Evolutionary conservation across 2,888 invertebrate genomes (phyloP).

Genomic region (Catocala sponsa): DNA sequence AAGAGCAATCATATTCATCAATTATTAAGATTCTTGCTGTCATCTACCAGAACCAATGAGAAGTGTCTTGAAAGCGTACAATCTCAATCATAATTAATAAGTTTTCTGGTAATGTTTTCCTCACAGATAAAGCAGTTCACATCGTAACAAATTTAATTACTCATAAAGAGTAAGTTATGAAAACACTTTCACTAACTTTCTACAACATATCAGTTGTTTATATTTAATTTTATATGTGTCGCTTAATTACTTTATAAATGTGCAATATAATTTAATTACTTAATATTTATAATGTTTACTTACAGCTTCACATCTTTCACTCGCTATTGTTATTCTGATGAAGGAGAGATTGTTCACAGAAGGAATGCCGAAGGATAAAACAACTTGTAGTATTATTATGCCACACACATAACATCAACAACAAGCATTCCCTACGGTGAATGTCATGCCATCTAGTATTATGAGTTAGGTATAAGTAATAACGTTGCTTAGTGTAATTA

Average conservation of each 20-base stretch:
- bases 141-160: not conserved
- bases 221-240: conserved; percentile 6
- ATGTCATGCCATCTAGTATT: not conserved
- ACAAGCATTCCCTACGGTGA: conserved; percentile 2
- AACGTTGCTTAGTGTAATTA: no score
- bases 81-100: no score
- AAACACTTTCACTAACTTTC: conserved; percentile 33
- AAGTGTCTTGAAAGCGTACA: no score
- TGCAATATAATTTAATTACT: conserved; percentile 8
- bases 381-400: not conserved
- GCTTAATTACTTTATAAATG: conserved; percentile 10
- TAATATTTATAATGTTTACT: conserved; percentile 4
- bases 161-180: conserved; percentile 1
- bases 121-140: not conserved
- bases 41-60: no score
- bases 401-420: conserved; percentile 2
- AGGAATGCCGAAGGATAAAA: not conserved
- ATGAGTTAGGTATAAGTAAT: not conserved
- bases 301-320: conserved; percentile 10
- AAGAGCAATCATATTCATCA: no score
- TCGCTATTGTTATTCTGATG: not conserved
- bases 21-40: no score
- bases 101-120: not conserved
- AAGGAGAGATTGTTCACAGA: not conserved
- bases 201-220: conserved; percentile 14